These are phyloP conservation scores for Patella caerulea DNA, from an alignment of 2,888 invertebrate genomes.

Conservation along the genomic window DNA sequence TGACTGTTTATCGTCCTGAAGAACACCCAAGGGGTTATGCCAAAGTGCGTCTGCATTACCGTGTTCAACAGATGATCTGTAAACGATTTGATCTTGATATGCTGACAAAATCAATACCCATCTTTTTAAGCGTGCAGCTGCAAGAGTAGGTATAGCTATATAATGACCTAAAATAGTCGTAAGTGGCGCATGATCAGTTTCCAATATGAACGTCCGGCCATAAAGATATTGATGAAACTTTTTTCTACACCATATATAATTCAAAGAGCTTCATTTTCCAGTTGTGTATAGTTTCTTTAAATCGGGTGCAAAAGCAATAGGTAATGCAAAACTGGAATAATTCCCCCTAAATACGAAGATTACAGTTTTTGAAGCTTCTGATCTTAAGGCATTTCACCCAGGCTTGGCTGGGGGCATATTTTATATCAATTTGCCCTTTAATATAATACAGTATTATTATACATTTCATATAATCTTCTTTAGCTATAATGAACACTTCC, in stretches of 20 bases:
- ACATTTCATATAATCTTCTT: too few relatives aligned
- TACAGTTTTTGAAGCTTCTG: too few relatives aligned
- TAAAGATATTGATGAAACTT: conserved; percentile 70
- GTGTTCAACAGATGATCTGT: conserved; percentile 50
- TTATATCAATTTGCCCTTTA: too few relatives aligned
- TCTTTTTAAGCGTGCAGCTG: conserved; percentile 54
- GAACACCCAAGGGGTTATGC: conserved; percentile 38
- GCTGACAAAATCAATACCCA: conserved; percentile 60
- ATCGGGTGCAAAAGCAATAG: conserved; percentile 63
- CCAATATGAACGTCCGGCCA: conserved; percentile 69
- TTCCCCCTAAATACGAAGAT: too few relatives aligned
- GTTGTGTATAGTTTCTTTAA: conserved; percentile 64
- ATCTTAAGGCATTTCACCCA: too few relatives aligned
- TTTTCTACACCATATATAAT: conserved; percentile 69
- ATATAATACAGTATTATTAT: too few relatives aligned
- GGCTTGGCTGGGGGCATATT: too few relatives aligned
- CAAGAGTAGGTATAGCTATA: conserved; percentile 50
- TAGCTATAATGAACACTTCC: too few relatives aligned
- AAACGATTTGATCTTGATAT: conserved; percentile 64
- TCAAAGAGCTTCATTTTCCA: conserved; percentile 68
- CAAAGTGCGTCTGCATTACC: conserved; percentile 66
- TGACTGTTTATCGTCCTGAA: background rate
- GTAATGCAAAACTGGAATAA: conserved; percentile 29
- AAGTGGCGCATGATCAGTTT: conserved; percentile 71
- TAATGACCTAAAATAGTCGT: conserved; percentile 65